Evolutionary conservation across 2,888 invertebrate genomes (phyloP).

Genomic region (Eupithecia inturbata): DNA sequence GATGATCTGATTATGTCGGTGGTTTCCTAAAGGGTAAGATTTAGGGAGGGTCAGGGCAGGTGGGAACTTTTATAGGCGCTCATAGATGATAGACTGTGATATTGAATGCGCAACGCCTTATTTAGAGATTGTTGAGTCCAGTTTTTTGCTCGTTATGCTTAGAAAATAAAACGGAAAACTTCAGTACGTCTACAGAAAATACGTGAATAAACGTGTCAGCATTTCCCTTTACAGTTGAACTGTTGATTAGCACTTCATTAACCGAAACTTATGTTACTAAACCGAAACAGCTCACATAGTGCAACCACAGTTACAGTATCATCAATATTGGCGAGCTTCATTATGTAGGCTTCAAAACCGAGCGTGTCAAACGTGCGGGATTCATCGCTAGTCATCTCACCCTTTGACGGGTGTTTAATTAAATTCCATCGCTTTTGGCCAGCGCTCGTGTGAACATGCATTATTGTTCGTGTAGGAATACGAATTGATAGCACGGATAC

Average conservation of each 20-base stretch:
- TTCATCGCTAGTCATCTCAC: slow-evolving; percentile 35
- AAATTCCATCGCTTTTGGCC: slow-evolving; percentile 43
- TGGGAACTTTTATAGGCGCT: neutral
- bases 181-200: neutral
- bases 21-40: neutral
- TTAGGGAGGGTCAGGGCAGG: neutral
- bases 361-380: slow-evolving; percentile 43
- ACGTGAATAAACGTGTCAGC: neutral
- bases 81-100: neutral
- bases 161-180: neutral
- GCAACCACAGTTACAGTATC: slow-evolving; percentile 7
- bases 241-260: neutral
- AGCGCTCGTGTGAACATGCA: neutral
- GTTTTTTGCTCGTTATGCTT: neutral
- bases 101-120: neutral
- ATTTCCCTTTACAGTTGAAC: neutral
- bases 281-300: neutral
- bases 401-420: slow-evolving; percentile 56
- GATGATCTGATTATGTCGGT: slow-evolving; percentile 5
- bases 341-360: slow-evolving; percentile 5
- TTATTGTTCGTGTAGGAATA: neutral
- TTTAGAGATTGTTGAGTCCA: neutral
- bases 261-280: neutral
- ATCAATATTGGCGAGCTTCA: slow-evolving; percentile 13
- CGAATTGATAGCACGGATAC: neutral